Conservation (phyloP, 2,113 vertebrate genomes). For the Pardalotus punctatus region DNA sequence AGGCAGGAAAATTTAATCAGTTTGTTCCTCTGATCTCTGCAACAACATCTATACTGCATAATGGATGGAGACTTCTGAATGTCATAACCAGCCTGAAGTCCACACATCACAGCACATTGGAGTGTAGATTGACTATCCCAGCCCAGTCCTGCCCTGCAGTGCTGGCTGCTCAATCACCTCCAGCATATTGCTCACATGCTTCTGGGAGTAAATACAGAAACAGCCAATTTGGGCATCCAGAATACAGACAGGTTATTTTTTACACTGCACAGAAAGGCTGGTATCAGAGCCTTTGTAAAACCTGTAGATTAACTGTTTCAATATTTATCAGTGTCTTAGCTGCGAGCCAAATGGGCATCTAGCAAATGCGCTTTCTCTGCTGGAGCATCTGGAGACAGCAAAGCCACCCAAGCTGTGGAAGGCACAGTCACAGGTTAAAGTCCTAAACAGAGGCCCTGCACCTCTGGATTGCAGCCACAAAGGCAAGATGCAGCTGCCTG, state of each 20-base stretch:
- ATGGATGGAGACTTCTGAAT: not conserved
- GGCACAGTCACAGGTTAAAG: not conserved
- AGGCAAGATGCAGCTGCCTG: not conserved
- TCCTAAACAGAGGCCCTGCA: not conserved
- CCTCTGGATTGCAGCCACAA: not conserved
- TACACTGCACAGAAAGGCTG: not conserved
- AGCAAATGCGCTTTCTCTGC: not conserved
- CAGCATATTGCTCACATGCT: fast-evolving
- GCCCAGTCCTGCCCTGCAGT: not conserved
- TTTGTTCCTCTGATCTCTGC: not conserved
- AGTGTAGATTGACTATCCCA: not conserved
- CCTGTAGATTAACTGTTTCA: not conserved
- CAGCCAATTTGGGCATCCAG: not conserved
- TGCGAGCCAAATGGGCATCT: not conserved
- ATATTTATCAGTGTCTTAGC: not conserved
- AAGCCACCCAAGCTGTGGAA: not conserved
- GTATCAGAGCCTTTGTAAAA: not conserved
- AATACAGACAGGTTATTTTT: not conserved
- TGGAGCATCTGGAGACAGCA: not conserved
- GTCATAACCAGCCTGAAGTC: not conserved
- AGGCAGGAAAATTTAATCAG: not conserved
- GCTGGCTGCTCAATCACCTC: not conserved
- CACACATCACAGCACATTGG: not conserved
- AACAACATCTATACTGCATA: not conserved
- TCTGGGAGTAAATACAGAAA: not conserved